Percentiles rank a stretch among this genome's conserved stretches.
Evolutionary conservation across 35 echinoderm and acorn worm species (phyloP).

Genomic region (Heliocidaris tuberculata): DNA sequence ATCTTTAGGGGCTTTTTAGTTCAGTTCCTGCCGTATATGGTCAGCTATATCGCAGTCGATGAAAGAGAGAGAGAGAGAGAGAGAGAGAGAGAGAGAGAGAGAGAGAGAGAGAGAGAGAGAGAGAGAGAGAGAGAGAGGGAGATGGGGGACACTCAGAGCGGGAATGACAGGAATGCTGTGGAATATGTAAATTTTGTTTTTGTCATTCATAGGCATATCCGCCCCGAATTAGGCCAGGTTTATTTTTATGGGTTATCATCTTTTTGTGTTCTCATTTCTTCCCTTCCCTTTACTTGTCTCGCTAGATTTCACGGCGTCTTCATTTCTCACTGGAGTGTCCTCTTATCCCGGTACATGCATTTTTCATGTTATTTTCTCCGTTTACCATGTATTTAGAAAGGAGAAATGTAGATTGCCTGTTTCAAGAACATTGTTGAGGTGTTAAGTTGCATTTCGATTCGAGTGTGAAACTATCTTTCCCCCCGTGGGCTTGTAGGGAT

Average conservation of each 20-base stretch:
- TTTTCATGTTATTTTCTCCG: conserved; percentile 48
- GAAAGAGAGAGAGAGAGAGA: not conserved
- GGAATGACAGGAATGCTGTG: not conserved
- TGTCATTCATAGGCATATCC: conserved; percentile 34
- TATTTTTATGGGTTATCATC: conserved; percentile 48
- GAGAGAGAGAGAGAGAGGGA: not conserved
- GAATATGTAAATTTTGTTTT: conserved; percentile 32
- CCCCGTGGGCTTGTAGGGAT: conserved; percentile 23
- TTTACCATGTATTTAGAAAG: conserved; percentile 34
- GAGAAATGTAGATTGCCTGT: conserved; percentile 39
- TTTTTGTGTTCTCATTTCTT: not conserved
- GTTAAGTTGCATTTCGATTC: conserved; percentile 51
- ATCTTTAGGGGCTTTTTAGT: not conserved
- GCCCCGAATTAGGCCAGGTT: conserved; percentile 33
- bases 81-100: not conserved
- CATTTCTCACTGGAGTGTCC: conserved; percentile 3
- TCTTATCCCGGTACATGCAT: conserved; percentile 32
- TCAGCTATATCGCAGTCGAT: not conserved
- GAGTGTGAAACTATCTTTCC: conserved; percentile 36
- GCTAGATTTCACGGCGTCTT: conserved; percentile 17
- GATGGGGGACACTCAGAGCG: not conserved
- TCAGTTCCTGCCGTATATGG: not conserved
- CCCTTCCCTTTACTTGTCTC: not conserved
- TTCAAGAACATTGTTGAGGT: conserved; percentile 50
- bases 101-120: not conserved